A percentile compares a stretch with the other conserved stretches of the same genome.
phyloP scores from a whole-genome alignment of 2,888 invertebrate species.

The Leucania comma region DNA sequence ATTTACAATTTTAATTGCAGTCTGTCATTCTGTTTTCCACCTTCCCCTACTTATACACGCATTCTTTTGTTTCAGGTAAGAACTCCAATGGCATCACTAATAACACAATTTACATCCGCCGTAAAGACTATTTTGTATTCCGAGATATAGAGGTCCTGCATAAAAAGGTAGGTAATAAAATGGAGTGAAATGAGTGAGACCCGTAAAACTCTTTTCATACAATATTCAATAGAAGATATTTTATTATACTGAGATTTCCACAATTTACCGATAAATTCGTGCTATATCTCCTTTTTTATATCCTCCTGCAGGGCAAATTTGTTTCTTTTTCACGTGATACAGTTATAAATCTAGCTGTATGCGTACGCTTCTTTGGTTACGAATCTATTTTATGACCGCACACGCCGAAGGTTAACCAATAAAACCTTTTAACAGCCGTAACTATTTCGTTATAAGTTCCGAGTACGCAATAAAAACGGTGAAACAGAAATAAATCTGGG shows the following conservation, averaged over 20 bases:
- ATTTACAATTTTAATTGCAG: conserved; percentile 78
- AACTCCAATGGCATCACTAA: conserved; percentile 70
- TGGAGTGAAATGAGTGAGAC: conserved; percentile 86
- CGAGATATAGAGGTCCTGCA: conserved; percentile 78
- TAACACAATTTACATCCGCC: conserved; percentile 69
- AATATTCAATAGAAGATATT: conserved; percentile 90
- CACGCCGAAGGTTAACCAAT: conserved; percentile 90
- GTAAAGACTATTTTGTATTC: conserved; percentile 76
- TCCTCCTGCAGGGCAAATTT: conserved; percentile 87
- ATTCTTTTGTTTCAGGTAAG: conserved; percentile 82
- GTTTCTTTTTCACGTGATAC: conserved; percentile 88
- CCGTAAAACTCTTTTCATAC: conserved; percentile 89
- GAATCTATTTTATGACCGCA: conserved; percentile 90
- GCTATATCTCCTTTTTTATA: conserved; percentile 88
- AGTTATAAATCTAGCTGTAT: conserved; percentile 88
- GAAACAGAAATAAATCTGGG: conserved; percentile 88
- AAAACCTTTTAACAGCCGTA: conserved; percentile 91
- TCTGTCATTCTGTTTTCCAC: conserved; percentile 61
- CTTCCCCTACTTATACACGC: conserved; percentile 40
- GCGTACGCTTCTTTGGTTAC: conserved; percentile 88
- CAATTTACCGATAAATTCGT: conserved; percentile 89
- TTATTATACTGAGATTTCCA: conserved; percentile 89
- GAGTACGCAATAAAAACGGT: conserved; percentile 89
- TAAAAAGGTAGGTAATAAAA: conserved; percentile 87
- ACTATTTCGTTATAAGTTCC: conserved; percentile 90